A percentile compares a stretch with the other conserved stretches of the same genome.
Conservation (phyloP, 2,797 vertebrate species). For the Arnoldichthys spilopterus region DNA sequence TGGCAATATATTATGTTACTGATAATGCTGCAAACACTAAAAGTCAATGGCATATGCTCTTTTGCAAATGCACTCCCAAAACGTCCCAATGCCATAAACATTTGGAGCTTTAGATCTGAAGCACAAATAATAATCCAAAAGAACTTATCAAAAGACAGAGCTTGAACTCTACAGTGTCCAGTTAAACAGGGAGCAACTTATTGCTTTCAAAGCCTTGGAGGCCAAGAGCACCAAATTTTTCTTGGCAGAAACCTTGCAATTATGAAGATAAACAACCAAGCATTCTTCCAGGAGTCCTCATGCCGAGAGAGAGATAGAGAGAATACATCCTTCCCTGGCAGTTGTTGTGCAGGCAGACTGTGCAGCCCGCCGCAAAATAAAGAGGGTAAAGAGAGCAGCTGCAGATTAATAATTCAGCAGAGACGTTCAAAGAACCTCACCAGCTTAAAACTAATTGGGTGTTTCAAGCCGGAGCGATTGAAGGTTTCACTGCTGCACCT, state of each 20-base stretch:
- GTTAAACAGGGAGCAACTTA: constrained; percentile 44
- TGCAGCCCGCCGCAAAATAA: constrained; percentile 29
- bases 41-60: no score
- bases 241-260: constrained; percentile 30
- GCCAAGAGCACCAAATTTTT: constrained; percentile 32
- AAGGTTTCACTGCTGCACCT: constrained; percentile 35
- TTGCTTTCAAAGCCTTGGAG: constrained; percentile 51
- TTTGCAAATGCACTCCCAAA: no score
- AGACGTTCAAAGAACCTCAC: constrained; percentile 46
- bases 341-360: not conserved
- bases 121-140: constrained; percentile 66
- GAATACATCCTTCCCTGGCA: not conserved
- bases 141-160: constrained; percentile 41
- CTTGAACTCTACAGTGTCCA: constrained; percentile 36
- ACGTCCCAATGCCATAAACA: not conserved
- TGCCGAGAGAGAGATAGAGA: constrained; percentile 22
- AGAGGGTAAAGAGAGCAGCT: constrained; percentile 42
- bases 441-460: constrained; percentile 56
- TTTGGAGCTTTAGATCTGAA: constrained; percentile 55
- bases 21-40: no score
- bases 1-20: no score
- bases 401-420: constrained; percentile 59
- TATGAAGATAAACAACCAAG: constrained; percentile 47
- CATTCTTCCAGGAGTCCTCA: constrained; percentile 10
- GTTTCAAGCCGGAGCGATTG: constrained; percentile 43